Percentiles rank a stretch among this genome's conserved stretches.
phyloP scores from a whole-genome alignment of 2,888 invertebrate genomes.

The Pseudoips prasinana region DNA sequence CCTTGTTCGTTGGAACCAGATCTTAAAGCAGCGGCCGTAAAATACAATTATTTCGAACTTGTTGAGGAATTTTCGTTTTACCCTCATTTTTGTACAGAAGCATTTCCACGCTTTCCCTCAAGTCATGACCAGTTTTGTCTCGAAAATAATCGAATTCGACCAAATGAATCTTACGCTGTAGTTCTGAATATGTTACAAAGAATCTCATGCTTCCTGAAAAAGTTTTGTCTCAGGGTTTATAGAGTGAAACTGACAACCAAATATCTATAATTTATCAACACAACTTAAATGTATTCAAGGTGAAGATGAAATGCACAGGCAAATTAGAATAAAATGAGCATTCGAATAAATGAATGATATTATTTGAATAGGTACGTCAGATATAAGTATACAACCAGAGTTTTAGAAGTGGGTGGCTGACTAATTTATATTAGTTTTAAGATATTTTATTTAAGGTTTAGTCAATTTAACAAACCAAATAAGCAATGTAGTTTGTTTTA shows the following conservation, averaged over 20 bases:
- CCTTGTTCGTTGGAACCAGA: constrained; percentile 85
- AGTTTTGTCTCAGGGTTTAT: constrained; percentile 71
- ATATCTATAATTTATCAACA: constrained; percentile 19
- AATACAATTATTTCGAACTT: constrained; percentile 70
- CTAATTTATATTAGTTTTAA: too few species aligned
- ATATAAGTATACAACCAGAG: too few species aligned
- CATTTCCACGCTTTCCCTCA: constrained; percentile 82
- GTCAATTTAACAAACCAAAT: constrained; percentile 9
- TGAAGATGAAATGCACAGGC: too few species aligned
- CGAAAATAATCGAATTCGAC: constrained; percentile 31
- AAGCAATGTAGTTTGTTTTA: constrained; percentile 8
- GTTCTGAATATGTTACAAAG: constrained; percentile 65
- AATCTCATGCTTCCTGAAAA: constrained; percentile 67
- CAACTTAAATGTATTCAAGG: constrained; percentile 4
- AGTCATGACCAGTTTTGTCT: constrained; percentile 56
- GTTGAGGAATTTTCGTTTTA: constrained; percentile 83
- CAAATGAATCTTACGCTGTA: constrained; percentile 58
- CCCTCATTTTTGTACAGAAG: constrained; percentile 90
- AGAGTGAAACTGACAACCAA: constrained; percentile 45
- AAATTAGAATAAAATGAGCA: too few species aligned
- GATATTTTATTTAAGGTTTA: background rate
- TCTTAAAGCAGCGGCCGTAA: constrained; percentile 67
- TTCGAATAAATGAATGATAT: too few species aligned
- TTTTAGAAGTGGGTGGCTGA: too few species aligned
- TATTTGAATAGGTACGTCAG: too few species aligned